Percentiles rank a stretch among this genome's conserved stretches.
These are phyloP conservation scores for Chiloscyllium punctatum DNA, from an alignment of 2,797 vertebrate genomes.

Conservation along the genomic window DNA sequence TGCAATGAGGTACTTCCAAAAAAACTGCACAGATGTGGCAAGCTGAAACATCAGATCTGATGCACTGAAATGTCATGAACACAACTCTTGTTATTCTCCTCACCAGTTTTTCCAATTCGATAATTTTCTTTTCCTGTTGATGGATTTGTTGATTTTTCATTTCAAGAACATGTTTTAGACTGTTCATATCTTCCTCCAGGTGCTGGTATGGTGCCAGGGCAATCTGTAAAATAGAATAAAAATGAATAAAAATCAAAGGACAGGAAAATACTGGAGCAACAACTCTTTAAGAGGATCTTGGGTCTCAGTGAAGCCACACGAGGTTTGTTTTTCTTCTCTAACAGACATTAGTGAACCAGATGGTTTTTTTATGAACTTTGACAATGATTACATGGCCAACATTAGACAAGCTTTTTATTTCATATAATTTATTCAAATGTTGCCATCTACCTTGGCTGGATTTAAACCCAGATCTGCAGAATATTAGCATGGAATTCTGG, in stretches of 20 bases:
- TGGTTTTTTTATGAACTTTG: no score
- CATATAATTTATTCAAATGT: no score
- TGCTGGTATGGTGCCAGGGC: slow-evolving; percentile 85
- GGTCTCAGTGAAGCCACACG: no score
- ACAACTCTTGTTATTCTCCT: slow-evolving; percentile 42
- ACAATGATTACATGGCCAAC: no score
- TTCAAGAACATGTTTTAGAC: slow-evolving; percentile 86
- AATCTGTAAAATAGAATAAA: slow-evolving; percentile 56
- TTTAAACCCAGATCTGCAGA: no score
- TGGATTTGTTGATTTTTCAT: slow-evolving; percentile 97
- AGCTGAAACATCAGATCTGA: neutral
- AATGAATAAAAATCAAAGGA: neutral
- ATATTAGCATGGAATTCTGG: no score
- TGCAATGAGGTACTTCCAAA: neutral
- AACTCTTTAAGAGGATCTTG: neutral
- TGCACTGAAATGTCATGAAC: neutral
- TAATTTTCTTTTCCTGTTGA: slow-evolving; percentile 84
- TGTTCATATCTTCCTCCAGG: slow-evolving; percentile 87
- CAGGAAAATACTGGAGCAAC: neutral
- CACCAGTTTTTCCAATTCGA: slow-evolving; percentile 90
- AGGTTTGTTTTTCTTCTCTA: no score
- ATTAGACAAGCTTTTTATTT: no score
- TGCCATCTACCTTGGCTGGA: no score
- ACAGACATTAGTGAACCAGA: no score
- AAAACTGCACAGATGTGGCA: neutral